Conservation (phyloP, 2,888 invertebrate species). For the Merodon equestris region DNA sequence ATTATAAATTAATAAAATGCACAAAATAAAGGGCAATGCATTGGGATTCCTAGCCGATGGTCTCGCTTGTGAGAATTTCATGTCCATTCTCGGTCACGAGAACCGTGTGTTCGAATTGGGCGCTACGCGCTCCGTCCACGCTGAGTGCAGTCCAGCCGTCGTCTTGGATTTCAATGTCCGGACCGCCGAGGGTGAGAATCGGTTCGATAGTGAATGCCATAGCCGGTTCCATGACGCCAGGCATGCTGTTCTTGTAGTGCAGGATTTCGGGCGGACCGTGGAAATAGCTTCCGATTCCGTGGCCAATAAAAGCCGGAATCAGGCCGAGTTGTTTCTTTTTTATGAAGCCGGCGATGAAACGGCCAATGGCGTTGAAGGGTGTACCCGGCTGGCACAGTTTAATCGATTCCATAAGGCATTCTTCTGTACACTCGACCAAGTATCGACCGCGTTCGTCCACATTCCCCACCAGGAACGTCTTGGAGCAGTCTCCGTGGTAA, state of each 20-base stretch:
- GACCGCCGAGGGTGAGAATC: constrained; percentile 87
- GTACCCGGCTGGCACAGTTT: constrained; percentile 82
- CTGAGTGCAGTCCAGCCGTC: constrained; percentile 97
- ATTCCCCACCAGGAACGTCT: constrained; percentile 90
- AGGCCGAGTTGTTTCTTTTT: constrained; percentile 83
- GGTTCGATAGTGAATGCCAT: constrained; percentile 98
- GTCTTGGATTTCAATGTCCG: constrained; percentile 84
- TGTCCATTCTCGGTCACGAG: constrained; percentile 88
- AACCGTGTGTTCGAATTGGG: constrained; percentile 95
- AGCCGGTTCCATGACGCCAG: constrained; percentile 88
- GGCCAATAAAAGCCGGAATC: constrained; percentile 91
- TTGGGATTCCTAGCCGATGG: constrained; percentile 68
- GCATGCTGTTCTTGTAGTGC: constrained; percentile 85
- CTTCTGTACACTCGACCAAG: constrained; percentile 85
- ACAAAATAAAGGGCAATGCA: constrained; percentile 28
- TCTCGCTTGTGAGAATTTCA: constrained; percentile 85
- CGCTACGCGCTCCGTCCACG: constrained; percentile 88
- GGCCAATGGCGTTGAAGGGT: constrained; percentile 83
- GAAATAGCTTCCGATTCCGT: constrained; percentile 95
- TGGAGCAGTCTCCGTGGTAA: constrained; percentile 95
- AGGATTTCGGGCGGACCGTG: constrained; percentile 95
- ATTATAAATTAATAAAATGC: constrained; percentile 60
- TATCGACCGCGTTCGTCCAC: constrained; percentile 87
- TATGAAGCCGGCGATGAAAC: constrained; percentile 83
- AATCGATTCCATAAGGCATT: constrained; percentile 84